phyloP scores from a whole-genome alignment of 2,113 vertebrate genomes.

The Martes martes region DNA sequence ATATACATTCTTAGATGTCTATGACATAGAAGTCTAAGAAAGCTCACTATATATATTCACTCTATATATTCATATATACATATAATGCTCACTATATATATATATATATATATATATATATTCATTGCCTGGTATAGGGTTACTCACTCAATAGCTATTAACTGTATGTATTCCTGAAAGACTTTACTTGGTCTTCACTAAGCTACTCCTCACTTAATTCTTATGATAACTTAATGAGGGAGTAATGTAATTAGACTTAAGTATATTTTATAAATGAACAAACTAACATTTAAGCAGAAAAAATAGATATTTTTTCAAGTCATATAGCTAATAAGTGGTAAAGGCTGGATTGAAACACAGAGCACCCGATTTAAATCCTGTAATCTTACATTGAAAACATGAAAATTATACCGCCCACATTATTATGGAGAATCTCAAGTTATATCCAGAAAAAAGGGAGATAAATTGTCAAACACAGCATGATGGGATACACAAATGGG shows the following conservation, averaged over 20 bases:
- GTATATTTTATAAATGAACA: not conserved
- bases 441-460: not conserved
- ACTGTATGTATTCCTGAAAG: not conserved
- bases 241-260: not conserved
- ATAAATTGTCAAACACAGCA: not conserved
- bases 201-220: not conserved
- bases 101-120: not conserved
- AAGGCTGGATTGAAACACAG: not conserved
- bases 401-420: not conserved
- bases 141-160: not conserved
- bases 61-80: not conserved
- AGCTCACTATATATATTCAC: not conserved
- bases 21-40: no score
- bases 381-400: not conserved
- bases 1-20: not conserved
- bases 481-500: not conserved
- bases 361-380: not conserved
- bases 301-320: not conserved
- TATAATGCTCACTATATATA: not conserved
- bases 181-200: not conserved
- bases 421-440: not conserved
- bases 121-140: not conserved
- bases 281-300: not conserved
- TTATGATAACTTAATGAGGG: not conserved
- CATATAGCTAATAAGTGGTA: not conserved